phyloP scores from a whole-genome alignment of 2,888 invertebrate genomes.

The Meta bourneti region DNA sequence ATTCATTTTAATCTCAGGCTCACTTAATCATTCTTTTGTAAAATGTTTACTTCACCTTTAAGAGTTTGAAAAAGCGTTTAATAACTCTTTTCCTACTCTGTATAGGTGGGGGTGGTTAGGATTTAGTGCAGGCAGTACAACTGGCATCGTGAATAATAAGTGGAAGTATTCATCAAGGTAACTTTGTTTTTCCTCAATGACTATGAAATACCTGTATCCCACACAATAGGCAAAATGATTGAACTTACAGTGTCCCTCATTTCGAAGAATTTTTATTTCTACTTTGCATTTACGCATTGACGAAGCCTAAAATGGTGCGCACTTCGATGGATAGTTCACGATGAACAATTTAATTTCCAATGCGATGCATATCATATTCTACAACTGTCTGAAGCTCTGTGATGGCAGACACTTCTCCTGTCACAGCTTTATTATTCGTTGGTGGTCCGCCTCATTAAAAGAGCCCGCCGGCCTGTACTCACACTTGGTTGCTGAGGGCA shows the following conservation, averaged over 20 bases:
- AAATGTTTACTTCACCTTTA: neutral
- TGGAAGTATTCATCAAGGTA: constrained; percentile 90
- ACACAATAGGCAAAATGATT: neutral
- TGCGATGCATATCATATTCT: too few species aligned
- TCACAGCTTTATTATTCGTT: too few species aligned
- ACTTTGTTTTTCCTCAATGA: neutral
- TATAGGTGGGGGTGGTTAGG: constrained; percentile 94
- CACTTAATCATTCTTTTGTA: neutral
- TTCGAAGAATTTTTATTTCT: neutral
- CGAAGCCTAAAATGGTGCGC: too few species aligned
- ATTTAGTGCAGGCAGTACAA: constrained; percentile 91
- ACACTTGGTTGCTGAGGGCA: too few species aligned
- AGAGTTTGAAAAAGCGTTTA: neutral
- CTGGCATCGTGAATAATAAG: constrained; percentile 88
- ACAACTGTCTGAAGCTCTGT: too few species aligned
- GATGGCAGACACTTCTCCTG: too few species aligned
- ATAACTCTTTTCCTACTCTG: constrained; percentile 18
- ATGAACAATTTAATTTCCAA: too few species aligned
- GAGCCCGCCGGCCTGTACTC: too few species aligned
- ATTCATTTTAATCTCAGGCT: neutral
- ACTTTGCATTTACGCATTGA: too few species aligned
- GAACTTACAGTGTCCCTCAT: neutral
- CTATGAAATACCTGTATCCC: neutral
- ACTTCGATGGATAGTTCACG: too few species aligned
- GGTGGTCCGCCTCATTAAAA: too few species aligned